These are phyloP conservation scores for Zenarchopterus dispar DNA, from an alignment of 2,797 vertebrate species.

Conservation along the genomic window DNA sequence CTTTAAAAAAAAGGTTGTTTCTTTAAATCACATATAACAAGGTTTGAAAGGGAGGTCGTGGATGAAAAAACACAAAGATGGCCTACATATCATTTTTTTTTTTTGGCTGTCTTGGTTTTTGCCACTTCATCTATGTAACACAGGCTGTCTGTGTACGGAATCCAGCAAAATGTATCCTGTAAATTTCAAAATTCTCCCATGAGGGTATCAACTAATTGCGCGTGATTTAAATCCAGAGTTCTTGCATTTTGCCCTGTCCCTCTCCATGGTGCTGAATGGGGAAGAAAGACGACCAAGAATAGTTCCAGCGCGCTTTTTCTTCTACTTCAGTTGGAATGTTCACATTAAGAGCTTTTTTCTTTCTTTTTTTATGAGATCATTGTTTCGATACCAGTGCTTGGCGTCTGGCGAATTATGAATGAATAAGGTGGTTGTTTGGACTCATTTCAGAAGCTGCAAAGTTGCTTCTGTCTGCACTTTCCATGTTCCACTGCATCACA, in stretches of 20 bases:
- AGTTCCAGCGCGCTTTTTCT: too few relatives aligned
- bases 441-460: constrained; percentile 1
- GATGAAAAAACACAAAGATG: constrained; percentile 23
- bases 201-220: too few relatives aligned
- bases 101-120: too few relatives aligned
- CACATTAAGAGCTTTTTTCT: background rate
- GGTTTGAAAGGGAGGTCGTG: constrained; percentile 28
- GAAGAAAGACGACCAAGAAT: too few relatives aligned
- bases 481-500: background rate
- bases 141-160: background rate
- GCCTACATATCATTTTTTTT: background rate
- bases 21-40: constrained; percentile 29
- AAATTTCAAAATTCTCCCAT: too few relatives aligned
- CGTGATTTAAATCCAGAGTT: too few relatives aligned
- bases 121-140: background rate
- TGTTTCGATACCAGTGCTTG: background rate
- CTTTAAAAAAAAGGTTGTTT: constrained; percentile 43
- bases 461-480: background rate
- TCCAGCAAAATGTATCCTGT: too few relatives aligned
- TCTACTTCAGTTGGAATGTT: too few relatives aligned
- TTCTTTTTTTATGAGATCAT: background rate
- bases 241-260: constrained; percentile 20
- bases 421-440: background rate
- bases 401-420: too few relatives aligned
- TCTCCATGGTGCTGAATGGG: constrained; percentile 66